Evolutionary conservation across 37 sponge, comb jelly and placozoan species (phyloP).

Genomic region (Geodia barretti): DNA sequence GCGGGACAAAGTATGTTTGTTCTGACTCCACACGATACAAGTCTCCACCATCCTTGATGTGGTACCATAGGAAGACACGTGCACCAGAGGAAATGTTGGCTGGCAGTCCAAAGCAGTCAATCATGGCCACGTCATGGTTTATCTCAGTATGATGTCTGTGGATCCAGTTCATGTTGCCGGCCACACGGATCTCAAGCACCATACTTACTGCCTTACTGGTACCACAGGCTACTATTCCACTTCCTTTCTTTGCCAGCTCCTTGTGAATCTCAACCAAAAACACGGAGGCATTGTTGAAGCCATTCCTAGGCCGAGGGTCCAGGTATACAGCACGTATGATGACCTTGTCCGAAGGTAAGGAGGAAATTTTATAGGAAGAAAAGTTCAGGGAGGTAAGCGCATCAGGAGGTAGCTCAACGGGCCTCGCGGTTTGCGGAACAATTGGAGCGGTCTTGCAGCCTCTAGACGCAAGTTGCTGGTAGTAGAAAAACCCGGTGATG

Average conservation of each 20-base stretch:
- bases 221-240: too few species aligned
- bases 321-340: conserved; percentile 5
- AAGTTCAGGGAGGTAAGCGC: too few species aligned
- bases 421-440: too few species aligned
- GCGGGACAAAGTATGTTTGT: background rate
- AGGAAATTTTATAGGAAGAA: too few species aligned
- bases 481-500: too few species aligned
- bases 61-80: background rate
- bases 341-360: too few species aligned
- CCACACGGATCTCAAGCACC: background rate
- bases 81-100: conserved; percentile 1
- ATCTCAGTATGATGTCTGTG: background rate
- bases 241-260: too few species aligned
- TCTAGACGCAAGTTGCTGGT: too few species aligned
- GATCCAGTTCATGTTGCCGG: too few species aligned
- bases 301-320: conserved; percentile 4
- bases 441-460: too few species aligned
- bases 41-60: background rate
- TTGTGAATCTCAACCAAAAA: conserved; percentile 8
- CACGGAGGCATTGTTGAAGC: background rate
- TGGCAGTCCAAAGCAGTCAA: conserved; percentile 20
- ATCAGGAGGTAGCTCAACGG: too few species aligned
- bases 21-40: conserved; percentile 2
- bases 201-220: background rate
- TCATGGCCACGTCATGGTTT: conserved; percentile 11